Evolutionary conservation across 2,113 vertebrate genomes (phyloP).

Genomic region (Salvelinus fontinalis): DNA sequence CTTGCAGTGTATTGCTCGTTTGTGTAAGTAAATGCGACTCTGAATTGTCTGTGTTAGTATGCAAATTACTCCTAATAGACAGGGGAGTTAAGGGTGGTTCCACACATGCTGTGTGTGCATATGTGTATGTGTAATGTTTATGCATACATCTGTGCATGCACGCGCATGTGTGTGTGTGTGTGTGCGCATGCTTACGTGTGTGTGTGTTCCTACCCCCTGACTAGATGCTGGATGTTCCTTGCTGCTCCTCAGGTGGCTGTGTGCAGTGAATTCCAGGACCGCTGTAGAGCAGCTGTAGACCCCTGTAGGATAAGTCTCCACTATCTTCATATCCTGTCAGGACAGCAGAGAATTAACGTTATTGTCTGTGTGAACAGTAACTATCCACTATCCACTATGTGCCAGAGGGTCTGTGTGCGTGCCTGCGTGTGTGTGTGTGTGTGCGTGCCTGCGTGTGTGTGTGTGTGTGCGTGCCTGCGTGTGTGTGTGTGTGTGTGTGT

Average conservation of each 20-base stretch:
- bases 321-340: slow-evolving; percentile 74
- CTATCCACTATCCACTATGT: slow-evolving; percentile 4
- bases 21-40: slow-evolving; percentile 66
- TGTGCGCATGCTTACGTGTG: slow-evolving; percentile 61
- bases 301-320: slow-evolving; percentile 79
- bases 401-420: slow-evolving; percentile 14
- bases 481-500: slow-evolving; percentile 2
- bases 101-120: no score
- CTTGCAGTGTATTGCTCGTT: slow-evolving; percentile 52
- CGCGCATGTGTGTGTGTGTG: neutral
- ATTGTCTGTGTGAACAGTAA: slow-evolving; percentile 63
- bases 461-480: neutral
- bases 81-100: no score
- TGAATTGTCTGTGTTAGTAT: slow-evolving; percentile 60
- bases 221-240: neutral
- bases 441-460: neutral
- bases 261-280: neutral
- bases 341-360: slow-evolving; percentile 81
- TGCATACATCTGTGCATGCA: no score
- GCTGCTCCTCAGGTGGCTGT: neutral
- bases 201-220: neutral
- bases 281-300: slow-evolving; percentile 74
- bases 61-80: slow-evolving; percentile 23
- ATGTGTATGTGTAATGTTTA: no score
- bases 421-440: slow-evolving; percentile 1